Percentiles rank a stretch among this genome's conserved stretches.
These are phyloP conservation scores for Ariolimax columbianus DNA, from an alignment of 2,888 invertebrate species.

Conservation along the genomic window DNA sequence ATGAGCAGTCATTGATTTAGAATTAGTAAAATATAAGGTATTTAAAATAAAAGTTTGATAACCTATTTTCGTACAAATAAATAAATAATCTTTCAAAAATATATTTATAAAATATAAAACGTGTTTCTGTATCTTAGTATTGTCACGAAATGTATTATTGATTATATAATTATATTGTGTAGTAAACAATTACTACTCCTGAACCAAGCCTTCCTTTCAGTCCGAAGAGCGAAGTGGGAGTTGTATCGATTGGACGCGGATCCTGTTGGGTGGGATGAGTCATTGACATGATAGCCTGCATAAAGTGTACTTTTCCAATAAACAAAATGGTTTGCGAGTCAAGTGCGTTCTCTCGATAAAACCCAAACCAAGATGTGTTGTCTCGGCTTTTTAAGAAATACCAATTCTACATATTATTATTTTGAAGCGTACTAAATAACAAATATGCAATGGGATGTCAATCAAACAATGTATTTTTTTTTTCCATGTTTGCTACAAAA, in stretches of 20 bases:
- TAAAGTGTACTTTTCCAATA: too few species aligned
- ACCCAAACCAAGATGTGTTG: too few species aligned
- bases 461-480: too few species aligned
- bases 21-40: neutral
- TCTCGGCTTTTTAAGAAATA: too few species aligned
- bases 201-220: neutral
- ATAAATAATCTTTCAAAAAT: neutral
- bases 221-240: neutral
- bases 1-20: constrained; percentile 6
- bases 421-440: too few species aligned
- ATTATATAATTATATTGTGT: neutral
- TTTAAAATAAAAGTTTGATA: neutral
- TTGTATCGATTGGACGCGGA: neutral
- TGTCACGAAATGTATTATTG: neutral
- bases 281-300: too few species aligned
- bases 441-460: too few species aligned
- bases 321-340: too few species aligned
- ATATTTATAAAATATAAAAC: neutral
- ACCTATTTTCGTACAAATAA: neutral
- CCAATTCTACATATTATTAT: too few species aligned
- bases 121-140: neutral
- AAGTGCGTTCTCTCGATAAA: too few species aligned
- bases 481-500: too few species aligned
- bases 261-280: too few species aligned
- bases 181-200: constrained; percentile 2